Base-by-base conservation (phyloP, 2,888 invertebrate species). In the Coelopa pilipes region DNA sequence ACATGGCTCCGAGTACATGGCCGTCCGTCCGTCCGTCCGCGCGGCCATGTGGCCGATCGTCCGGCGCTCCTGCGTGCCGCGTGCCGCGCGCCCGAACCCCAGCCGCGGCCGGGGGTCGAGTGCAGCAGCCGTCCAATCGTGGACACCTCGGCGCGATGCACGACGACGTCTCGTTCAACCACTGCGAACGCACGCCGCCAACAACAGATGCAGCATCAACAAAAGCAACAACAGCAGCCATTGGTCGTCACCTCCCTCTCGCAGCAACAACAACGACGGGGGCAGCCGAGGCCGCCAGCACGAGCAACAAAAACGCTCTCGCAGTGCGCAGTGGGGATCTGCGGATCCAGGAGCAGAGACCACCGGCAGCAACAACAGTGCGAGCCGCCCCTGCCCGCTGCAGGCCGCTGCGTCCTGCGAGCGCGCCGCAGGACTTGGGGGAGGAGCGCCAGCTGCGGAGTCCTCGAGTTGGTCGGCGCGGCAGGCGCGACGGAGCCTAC, bases 211-310 rank as follows among this genome's bases (percentile, higher is more conserved):
- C 9, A 70, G 47, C 59, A 72, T 55, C 66, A 47, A 66, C 59
- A 15, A 13, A 59, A 70, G 55, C 66, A 47, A 66, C 59, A 15
- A 13, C 34, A 70, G 34, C 13, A n/a, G n/a, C 19, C 4, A 34
- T 34, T 15, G 13, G n/a, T 15, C 50, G 74, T 34, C 49, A 65
- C 72, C 72, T 72, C 74, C 74, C 59, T 65, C 57, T 69, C 66
- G 21, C 68, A 68, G 45, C 50, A 69, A 72, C 63, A 72, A 66
- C 53, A 67, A 47, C 11, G 46, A 53, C 34, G 17, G 46, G n/a
- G 9, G 5, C 21, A 57, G 50, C 50, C 19, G 46, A 65, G 13
- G n/a, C 15, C 49, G 46, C 34, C 19, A 70, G 1, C 49, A 13
- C 15, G 49, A 19, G 13, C 0, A 57, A 53, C 24, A 63, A 45